A percentile compares a stretch with the other conserved stretches of the same genome.
phyloP scores from a whole-genome alignment of 2,888 invertebrate genomes.

The Abrostola triplasia region DNA sequence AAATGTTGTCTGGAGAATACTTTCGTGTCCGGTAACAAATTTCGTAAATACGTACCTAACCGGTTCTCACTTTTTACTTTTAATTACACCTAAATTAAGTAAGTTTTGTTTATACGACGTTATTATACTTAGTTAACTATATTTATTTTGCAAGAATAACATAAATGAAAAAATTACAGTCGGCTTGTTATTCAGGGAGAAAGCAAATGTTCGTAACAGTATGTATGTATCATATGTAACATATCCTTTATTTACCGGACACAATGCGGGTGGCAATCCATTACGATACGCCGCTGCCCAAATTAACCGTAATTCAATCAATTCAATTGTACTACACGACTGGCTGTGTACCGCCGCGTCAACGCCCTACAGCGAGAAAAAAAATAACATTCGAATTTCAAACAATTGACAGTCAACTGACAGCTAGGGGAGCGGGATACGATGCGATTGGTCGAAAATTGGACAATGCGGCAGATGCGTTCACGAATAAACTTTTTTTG shows the following conservation, averaged over 20 bases:
- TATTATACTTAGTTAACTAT: too few species aligned
- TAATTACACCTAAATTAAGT: too few species aligned
- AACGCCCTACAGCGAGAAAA: constrained; percentile 81
- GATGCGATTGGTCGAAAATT: constrained; percentile 82
- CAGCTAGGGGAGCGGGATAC: constrained; percentile 85
- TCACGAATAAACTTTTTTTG: constrained; percentile 67
- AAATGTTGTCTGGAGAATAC: too few species aligned
- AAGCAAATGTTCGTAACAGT: background rate
- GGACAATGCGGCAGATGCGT: constrained; percentile 87
- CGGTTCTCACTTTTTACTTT: too few species aligned
- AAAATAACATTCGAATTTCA: constrained; percentile 80
- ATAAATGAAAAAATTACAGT: too few species aligned
- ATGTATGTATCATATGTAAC: constrained; percentile 22
- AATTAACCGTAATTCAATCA: constrained; percentile 87
- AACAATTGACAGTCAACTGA: constrained; percentile 83
- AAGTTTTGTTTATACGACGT: too few species aligned
- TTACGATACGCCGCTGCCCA: constrained; percentile 73
- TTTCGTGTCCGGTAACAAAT: too few species aligned
- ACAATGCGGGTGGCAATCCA: constrained; percentile 85
- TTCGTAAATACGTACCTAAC: too few species aligned
- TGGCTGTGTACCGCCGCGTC: constrained; percentile 81
- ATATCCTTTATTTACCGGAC: constrained; percentile 72
- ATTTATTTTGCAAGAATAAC: too few species aligned
- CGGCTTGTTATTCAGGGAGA: too few species aligned
- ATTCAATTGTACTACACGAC: constrained; percentile 84